Conservation (phyloP, 2,113 vertebrate genomes). For the Picathartes gymnocephalus region DNA sequence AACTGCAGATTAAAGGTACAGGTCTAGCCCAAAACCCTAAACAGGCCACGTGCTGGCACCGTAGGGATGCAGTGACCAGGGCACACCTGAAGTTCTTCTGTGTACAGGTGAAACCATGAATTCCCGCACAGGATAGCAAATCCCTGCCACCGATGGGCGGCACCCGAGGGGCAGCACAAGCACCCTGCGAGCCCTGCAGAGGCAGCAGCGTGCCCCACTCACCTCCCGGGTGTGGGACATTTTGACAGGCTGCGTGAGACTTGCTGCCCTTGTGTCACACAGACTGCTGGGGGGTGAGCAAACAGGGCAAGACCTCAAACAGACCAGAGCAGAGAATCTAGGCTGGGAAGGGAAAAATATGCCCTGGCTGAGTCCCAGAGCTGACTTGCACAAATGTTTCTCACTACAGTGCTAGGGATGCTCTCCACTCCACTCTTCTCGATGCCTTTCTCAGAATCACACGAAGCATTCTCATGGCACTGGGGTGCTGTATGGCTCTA, state of each 20-base stretch:
- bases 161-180: neutral
- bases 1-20: neutral
- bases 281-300: neutral
- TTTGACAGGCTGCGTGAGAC: neutral
- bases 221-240: neutral
- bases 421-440: neutral
- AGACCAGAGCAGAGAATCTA: neutral
- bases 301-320: neutral
- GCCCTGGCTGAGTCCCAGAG: neutral
- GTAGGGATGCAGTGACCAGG: neutral
- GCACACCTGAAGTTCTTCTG: neutral
- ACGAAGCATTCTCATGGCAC: fast-evolving
- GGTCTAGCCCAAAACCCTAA: neutral
- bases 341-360: neutral
- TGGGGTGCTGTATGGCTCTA: neutral
- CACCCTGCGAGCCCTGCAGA: neutral
- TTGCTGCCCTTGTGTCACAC: neutral
- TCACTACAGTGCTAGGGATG: neutral
- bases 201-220: neutral
- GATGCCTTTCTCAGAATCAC: neutral
- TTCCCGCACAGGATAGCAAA: neutral
- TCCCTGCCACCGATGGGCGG: neutral
- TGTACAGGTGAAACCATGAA: neutral
- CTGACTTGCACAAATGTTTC: neutral
- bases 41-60: neutral